A percentile compares a stretch with the other conserved stretches of the same genome.
Evolutionary conservation across 2,113 vertebrate genomes (phyloP).

Genomic region (Dromaius novaehollandiae): DNA sequence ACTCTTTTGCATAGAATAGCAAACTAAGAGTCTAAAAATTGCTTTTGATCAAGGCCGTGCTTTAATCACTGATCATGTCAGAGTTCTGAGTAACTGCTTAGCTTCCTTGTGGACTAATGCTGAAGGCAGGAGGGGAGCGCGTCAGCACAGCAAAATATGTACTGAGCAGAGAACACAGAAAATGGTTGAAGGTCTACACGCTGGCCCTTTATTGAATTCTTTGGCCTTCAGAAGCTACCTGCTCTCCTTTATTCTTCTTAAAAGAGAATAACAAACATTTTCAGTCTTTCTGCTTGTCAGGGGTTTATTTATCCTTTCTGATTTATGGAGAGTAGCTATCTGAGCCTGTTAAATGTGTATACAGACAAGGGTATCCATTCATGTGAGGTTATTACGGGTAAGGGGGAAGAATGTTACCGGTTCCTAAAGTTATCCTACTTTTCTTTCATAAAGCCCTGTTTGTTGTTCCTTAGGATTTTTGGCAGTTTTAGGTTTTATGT

Average conservation of each 20-base stretch:
- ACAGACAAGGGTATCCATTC: accelerated
- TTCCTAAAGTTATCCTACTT: background rate
- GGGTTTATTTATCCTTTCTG: background rate
- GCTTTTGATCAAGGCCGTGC: conserved; percentile 44
- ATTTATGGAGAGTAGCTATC: background rate
- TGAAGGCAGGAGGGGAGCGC: background rate
- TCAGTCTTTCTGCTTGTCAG: background rate
- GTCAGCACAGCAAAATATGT: background rate
- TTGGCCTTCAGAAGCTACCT: background rate
- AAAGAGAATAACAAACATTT: background rate
- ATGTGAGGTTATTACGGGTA: background rate
- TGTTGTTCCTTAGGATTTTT: background rate
- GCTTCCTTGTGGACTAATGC: background rate
- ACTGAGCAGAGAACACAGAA: background rate
- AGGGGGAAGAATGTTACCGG: background rate
- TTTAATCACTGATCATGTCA: conserved; percentile 35
- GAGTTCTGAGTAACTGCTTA: conserved; percentile 23
- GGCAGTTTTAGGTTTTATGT: background rate
- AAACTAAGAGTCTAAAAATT: conserved; percentile 15
- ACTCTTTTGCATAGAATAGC: background rate
- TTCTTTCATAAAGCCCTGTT: background rate
- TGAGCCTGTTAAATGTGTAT: background rate
- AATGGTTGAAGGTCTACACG: accelerated
- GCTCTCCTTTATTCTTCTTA: background rate
- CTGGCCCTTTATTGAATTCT: background rate